These are phyloP conservation scores for Pseudomyrmex sp. DNA, from an alignment of 1,140 invertebrate genomes.

Conservation along the genomic window DNA sequence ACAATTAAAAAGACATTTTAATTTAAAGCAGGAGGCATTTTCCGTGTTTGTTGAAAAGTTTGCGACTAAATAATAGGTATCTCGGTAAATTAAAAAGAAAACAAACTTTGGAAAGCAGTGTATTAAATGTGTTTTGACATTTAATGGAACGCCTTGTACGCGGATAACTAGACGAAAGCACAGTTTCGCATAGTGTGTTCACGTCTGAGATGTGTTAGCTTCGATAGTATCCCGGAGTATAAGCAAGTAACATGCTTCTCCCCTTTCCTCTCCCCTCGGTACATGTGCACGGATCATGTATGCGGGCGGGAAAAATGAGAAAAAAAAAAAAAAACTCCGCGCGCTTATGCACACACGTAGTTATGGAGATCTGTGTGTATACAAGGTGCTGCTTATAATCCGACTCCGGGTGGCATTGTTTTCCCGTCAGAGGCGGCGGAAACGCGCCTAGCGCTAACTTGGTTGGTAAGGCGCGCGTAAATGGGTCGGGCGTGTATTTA, in stretches of 20 bases:
- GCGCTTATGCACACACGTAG: constrained; percentile 8
- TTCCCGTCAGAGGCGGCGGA: constrained; percentile 2
- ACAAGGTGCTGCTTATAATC: constrained; percentile 27
- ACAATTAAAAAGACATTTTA: not conserved
- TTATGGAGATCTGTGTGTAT: constrained; percentile 23
- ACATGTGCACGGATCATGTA: constrained; percentile 33
- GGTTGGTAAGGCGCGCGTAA: not conserved
- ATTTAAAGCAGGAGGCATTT: not conserved
- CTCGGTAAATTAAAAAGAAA: no score
- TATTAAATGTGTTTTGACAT: not conserved
- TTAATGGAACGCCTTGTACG: not conserved
- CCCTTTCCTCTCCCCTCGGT: not conserved
- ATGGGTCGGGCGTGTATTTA: constrained; percentile 35
- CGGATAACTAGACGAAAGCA: not conserved
- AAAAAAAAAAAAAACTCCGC: no score
- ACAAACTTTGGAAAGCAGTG: not conserved
- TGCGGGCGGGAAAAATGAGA: constrained; percentile 34
- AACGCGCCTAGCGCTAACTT: constrained; percentile 20
- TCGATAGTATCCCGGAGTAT: constrained; percentile 13
- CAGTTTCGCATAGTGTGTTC: not conserved
- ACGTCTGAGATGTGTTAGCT: constrained; percentile 7
- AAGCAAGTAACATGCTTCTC: not conserved
- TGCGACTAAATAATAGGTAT: not conserved
- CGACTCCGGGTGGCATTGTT: constrained; percentile 33
- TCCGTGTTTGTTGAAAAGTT: not conserved